phyloP scores from a whole-genome alignment of 2,888 invertebrate species.

The Agriotes lineatus region DNA sequence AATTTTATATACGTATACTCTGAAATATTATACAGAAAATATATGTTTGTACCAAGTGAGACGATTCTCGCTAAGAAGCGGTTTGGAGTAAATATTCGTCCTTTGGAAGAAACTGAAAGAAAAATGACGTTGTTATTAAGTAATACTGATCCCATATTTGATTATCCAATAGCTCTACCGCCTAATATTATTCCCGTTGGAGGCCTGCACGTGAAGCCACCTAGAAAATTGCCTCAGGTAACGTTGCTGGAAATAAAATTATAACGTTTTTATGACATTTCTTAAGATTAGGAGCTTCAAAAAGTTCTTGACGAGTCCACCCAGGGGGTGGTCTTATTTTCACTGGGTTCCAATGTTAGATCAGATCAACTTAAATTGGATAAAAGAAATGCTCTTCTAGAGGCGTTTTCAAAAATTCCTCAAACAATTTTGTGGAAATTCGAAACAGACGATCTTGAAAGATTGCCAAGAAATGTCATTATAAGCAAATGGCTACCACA shows the following conservation, averaged over 20 bases:
- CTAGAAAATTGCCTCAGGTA: conserved; percentile 55
- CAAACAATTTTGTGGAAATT: conserved; percentile 65
- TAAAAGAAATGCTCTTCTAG: conserved; percentile 42
- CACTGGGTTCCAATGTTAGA: conserved; percentile 59
- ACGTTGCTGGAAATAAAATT: conserved; percentile 48
- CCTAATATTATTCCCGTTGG: conserved; percentile 62
- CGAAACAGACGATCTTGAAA: conserved; percentile 55
- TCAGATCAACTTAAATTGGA: conserved; percentile 50
- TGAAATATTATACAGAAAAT: conserved; percentile 36
- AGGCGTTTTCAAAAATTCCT: conserved; percentile 58
- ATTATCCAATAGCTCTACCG: conserved; percentile 56
- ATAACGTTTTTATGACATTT: conserved; percentile 25
- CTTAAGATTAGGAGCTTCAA: conserved; percentile 19
- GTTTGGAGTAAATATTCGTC: conserved; percentile 52
- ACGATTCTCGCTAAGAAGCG: conserved; percentile 46
- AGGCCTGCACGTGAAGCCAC: conserved; percentile 57
- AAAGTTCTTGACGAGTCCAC: conserved; percentile 53
- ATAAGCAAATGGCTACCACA: conserved; percentile 64
- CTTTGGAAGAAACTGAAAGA: conserved; percentile 51
- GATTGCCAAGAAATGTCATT: conserved; percentile 61
- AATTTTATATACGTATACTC: conserved; percentile 46
- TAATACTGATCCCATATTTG: conserved; percentile 56
- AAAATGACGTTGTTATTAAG: conserved; percentile 55
- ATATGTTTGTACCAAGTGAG: conserved; percentile 39
- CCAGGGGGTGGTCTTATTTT: conserved; percentile 60